phyloP scores from a whole-genome alignment of 2,888 invertebrate genomes.

The Campaea margaritaria region DNA sequence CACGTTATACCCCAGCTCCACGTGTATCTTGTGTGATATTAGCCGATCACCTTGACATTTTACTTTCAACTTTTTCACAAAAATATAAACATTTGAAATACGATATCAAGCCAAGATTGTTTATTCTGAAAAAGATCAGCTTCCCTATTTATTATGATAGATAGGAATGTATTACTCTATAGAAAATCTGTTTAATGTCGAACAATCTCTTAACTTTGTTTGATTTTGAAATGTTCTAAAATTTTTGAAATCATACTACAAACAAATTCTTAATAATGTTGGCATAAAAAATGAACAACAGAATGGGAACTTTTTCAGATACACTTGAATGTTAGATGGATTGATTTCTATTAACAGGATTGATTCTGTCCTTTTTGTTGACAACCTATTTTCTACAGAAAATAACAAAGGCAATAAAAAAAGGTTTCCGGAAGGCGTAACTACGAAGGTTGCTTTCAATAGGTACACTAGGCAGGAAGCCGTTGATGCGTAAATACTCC shows the following conservation, averaged over 20 bases:
- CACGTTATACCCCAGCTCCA: slow-evolving; percentile 1
- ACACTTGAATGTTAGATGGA: background rate
- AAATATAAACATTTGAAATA: background rate
- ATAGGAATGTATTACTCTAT: too few species aligned
- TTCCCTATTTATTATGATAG: too few species aligned
- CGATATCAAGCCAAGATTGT: too few species aligned
- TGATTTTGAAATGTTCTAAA: too few species aligned
- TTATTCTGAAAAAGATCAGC: too few species aligned
- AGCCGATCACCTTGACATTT: slow-evolving; percentile 11
- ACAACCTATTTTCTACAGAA: slow-evolving; percentile 20
- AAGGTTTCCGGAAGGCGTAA: slow-evolving; percentile 39
- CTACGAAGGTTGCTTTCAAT: slow-evolving; percentile 42
- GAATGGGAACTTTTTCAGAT: too few species aligned
- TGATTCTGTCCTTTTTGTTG: slow-evolving; percentile 1
- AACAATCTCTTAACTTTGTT: too few species aligned
- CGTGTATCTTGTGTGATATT: slow-evolving; percentile 5
- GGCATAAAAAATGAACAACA: too few species aligned
- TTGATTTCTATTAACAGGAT: background rate
- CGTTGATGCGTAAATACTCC: slow-evolving; percentile 39
- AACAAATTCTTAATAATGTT: too few species aligned
- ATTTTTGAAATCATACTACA: too few species aligned
- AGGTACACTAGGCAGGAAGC: slow-evolving; percentile 32
- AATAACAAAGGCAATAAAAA: slow-evolving; percentile 40
- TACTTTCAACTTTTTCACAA: background rate
- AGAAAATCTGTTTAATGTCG: too few species aligned